Percentiles rank a stretch among this genome's conserved stretches.
These are phyloP conservation scores for Pseudomyrmex sp. DNA, from an alignment of 1,140 invertebrate species.

Conservation along the genomic window DNA sequence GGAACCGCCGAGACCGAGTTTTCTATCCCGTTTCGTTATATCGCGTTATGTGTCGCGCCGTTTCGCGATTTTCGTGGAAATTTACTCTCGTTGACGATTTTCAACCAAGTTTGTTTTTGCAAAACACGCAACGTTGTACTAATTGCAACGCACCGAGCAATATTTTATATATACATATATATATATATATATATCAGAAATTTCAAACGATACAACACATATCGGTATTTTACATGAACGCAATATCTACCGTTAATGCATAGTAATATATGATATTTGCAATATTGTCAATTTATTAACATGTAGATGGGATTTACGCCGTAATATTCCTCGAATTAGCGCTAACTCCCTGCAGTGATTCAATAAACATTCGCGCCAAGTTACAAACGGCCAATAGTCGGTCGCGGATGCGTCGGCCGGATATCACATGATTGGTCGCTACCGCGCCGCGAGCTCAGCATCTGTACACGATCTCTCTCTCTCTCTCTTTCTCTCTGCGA, in stretches of 20 bases:
- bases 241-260: conserved; percentile 58
- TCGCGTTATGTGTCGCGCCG: neutral
- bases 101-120: neutral
- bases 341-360: conserved; percentile 51
- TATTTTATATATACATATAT: too few species aligned
- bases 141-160: too few species aligned
- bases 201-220: conserved; percentile 5
- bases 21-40: neutral
- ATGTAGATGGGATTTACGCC: conserved; percentile 54
- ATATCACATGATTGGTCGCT: conserved; percentile 63
- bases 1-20: neutral
- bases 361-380: conserved; percentile 55
- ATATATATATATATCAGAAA: too few species aligned
- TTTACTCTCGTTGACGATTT: neutral
- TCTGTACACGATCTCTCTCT: too few species aligned
- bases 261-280: conserved; percentile 53
- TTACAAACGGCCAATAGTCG: conserved; percentile 41
- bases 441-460: neutral
- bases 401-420: conserved; percentile 24
- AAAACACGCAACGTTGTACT: too few species aligned
- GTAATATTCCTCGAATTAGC: conserved; percentile 55
- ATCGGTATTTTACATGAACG: conserved; percentile 41
- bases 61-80: neutral
- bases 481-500: neutral
- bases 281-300: conserved; percentile 59